A percentile compares a stretch with the other conserved stretches of the same genome.
These are phyloP conservation scores for Andricus grossulariae DNA, from an alignment of 1,140 invertebrate species.

Conservation along the genomic window DNA sequence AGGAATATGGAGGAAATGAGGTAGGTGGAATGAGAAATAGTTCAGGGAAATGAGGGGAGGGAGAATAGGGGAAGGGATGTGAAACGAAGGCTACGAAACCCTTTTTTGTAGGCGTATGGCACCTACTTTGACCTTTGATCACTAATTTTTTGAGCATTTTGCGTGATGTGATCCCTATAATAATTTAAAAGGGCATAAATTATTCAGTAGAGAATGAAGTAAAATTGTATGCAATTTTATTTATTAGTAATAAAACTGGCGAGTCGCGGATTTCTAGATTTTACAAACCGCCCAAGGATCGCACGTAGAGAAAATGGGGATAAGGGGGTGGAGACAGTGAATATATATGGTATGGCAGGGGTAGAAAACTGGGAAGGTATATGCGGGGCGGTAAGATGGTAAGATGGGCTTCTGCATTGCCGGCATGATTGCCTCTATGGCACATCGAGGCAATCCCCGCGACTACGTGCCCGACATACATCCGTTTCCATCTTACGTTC, in stretches of 20 bases:
- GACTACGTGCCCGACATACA: slow-evolving; percentile 76
- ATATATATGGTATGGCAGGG: slow-evolving; percentile 47
- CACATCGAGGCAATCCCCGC: slow-evolving; percentile 76
- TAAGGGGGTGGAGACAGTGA: slow-evolving; percentile 48
- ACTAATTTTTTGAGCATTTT: too few species aligned
- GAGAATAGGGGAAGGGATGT: too few species aligned
- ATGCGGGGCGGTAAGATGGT: slow-evolving; percentile 69
- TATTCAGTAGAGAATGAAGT: slow-evolving; percentile 8
- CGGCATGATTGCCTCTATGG: slow-evolving; percentile 76
- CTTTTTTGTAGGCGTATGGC: too few species aligned
- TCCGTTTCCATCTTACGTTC: slow-evolving; percentile 72
- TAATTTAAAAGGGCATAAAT: neutral
- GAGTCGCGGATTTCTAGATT: slow-evolving; percentile 54
- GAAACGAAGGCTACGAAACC: too few species aligned
- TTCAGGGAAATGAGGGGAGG: too few species aligned
- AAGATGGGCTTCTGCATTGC: slow-evolving; percentile 75
- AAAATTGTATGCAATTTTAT: slow-evolving; percentile 19
- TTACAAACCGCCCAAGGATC: slow-evolving; percentile 58
- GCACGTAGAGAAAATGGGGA: slow-evolving; percentile 46
- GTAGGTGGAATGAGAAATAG: too few species aligned
- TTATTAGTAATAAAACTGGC: slow-evolving; percentile 8
- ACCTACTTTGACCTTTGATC: too few species aligned
- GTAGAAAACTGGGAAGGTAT: slow-evolving; percentile 58
- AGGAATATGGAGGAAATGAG: too few species aligned
- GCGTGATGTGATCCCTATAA: too few species aligned